phyloP scores from a whole-genome alignment of 2,797 vertebrate species.

The Phoxinus dragarum region DNA sequence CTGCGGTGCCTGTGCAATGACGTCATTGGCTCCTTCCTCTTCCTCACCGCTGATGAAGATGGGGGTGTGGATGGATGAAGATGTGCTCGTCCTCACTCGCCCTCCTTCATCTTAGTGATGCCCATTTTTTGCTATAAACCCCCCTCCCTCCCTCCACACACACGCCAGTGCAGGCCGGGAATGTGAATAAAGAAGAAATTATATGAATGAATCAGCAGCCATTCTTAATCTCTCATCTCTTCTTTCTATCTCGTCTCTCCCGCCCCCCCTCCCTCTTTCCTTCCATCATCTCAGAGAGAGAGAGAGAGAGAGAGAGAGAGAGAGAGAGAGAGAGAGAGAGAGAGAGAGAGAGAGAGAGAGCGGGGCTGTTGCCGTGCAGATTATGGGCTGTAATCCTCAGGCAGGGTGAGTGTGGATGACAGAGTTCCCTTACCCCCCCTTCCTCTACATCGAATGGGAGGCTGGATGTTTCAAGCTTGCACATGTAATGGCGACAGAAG shows the following conservation, averaged over 20 bases:
- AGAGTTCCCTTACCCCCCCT: slow-evolving; percentile 45
- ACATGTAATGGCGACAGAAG: slow-evolving; percentile 66
- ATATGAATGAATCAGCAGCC: slow-evolving; percentile 76
- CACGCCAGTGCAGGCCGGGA: slow-evolving; percentile 27
- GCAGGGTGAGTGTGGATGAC: slow-evolving; percentile 70
- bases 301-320: not conserved
- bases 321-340: not conserved
- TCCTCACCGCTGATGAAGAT: slow-evolving; percentile 50
- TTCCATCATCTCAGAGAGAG: slow-evolving; percentile 17
- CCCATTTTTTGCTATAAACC: not conserved
- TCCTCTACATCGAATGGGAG: slow-evolving; percentile 60
- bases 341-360: slow-evolving; percentile 15
- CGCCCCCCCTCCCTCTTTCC: not conserved
- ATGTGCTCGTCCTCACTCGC: not conserved
- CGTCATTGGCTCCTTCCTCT: slow-evolving; percentile 50
- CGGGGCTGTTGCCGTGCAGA: slow-evolving; percentile 81
- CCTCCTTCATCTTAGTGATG: slow-evolving; percentile 10
- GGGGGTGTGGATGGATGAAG: slow-evolving; percentile 15
- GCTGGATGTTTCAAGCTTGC: slow-evolving; percentile 71
- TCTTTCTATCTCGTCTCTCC: slow-evolving; percentile 27
- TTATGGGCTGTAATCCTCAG: slow-evolving; percentile 80
- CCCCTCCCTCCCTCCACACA: not conserved
- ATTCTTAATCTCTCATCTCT: slow-evolving; percentile 68
- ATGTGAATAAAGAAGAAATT: slow-evolving; percentile 68
- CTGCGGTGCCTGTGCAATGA: slow-evolving; percentile 58